Evolutionary conservation across 2,113 vertebrate genomes (phyloP).

Genomic region (Malurus alboscapulatus): DNA sequence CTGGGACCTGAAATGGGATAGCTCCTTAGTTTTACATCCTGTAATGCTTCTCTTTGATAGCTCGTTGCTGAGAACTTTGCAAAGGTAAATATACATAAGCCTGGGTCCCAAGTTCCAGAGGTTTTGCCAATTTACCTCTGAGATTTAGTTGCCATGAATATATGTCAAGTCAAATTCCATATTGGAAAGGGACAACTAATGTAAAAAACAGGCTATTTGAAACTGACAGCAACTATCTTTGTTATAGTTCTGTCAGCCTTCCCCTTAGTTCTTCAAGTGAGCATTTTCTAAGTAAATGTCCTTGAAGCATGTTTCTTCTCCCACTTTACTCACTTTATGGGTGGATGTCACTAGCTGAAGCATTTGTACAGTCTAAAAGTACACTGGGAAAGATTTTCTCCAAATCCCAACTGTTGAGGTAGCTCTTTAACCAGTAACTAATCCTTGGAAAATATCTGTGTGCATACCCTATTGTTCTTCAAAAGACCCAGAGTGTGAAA

Average conservation of each 20-base stretch:
- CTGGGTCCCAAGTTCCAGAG: background rate
- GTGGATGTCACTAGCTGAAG: background rate
- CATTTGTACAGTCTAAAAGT: background rate
- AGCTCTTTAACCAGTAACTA: background rate
- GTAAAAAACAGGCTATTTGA: background rate
- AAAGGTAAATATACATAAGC: background rate
- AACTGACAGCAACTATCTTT: background rate
- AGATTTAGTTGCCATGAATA: background rate
- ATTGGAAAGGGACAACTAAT: background rate
- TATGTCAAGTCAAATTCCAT: background rate
- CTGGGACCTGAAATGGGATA: background rate
- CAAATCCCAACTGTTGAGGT: background rate
- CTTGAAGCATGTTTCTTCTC: background rate
- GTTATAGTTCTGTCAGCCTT: background rate
- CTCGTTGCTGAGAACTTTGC: background rate
- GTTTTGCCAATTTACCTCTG: background rate
- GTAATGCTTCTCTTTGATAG: background rate
- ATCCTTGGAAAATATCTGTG: background rate
- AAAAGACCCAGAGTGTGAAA: background rate
- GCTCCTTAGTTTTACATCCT: background rate
- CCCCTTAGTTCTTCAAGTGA: background rate
- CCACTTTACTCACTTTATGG: background rate
- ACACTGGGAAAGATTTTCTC: background rate
- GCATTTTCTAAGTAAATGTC: background rate
- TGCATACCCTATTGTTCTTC: background rate